Conservation (phyloP, 2,888 invertebrate species). For the Leptinotarsa peninsularis region DNA sequence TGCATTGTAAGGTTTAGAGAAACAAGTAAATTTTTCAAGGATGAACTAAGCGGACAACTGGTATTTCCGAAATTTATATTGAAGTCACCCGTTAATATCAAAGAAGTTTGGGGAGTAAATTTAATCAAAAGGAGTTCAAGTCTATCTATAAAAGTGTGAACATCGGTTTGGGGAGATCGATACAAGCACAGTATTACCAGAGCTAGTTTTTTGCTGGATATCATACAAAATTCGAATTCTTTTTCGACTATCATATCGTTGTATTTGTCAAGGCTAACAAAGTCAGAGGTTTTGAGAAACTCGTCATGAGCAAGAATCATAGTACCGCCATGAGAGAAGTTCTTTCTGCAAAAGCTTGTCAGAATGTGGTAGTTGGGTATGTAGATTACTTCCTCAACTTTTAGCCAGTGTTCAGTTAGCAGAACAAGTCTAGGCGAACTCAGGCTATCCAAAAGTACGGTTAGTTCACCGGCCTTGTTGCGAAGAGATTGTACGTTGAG, state of each 20-base stretch:
- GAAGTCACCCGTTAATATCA: constrained; percentile 21
- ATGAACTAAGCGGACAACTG: constrained; percentile 7
- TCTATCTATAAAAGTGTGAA: constrained; percentile 14
- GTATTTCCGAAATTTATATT: constrained; percentile 22
- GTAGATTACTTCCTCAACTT: constrained; percentile 5
- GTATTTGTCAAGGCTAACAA: constrained; percentile 11
- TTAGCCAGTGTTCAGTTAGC: constrained; percentile 23
- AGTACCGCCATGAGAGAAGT: constrained; percentile 16
- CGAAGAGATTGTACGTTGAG: constrained; percentile 9
- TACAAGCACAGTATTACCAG: constrained; percentile 8
- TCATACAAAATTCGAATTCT: constrained; percentile 17
- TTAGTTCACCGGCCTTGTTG: constrained; percentile 19
- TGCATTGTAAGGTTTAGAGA: background rate
- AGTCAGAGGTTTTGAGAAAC: constrained; percentile 5
- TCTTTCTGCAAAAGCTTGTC: background rate
- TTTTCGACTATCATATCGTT: constrained; percentile 17
- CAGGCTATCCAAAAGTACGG: constrained; percentile 9
- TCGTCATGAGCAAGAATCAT: constrained; percentile 18
- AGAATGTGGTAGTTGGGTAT: background rate
- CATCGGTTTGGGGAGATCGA: constrained; percentile 12
- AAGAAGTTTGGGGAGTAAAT: constrained; percentile 2
- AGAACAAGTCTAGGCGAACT: constrained; percentile 14
- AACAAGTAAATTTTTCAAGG: background rate
- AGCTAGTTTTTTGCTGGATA: background rate
- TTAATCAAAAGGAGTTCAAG: constrained; percentile 10